Conservation (phyloP, 2,888 invertebrate genomes). For the Tyria jacobaeae region DNA sequence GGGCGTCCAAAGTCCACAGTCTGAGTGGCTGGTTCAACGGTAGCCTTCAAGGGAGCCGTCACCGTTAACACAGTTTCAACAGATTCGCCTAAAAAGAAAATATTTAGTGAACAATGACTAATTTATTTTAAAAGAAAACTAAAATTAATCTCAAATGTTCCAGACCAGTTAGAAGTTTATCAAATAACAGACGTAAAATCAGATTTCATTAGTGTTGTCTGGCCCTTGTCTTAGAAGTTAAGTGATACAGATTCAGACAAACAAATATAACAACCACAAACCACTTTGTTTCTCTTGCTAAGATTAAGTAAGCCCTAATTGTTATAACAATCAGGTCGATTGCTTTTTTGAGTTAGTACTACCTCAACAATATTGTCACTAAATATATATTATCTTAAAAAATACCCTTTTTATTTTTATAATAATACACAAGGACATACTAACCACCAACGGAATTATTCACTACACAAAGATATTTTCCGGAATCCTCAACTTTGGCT, state of each 20-base stretch:
- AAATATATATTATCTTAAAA: too few species aligned
- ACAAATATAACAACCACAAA: too few species aligned
- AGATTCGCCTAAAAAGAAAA: constrained; percentile 88
- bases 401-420: too few species aligned
- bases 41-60: constrained; percentile 95
- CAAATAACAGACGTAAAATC: too few species aligned
- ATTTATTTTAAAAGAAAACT: not conserved
- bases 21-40: constrained; percentile 96
- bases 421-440: constrained; percentile 31
- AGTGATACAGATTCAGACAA: too few species aligned
- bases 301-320: too few species aligned
- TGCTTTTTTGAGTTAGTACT: not conserved
- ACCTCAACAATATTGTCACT: not conserved
- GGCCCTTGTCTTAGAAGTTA: too few species aligned
- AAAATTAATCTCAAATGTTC: not conserved
- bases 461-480: constrained; percentile 97
- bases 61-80: constrained; percentile 97
- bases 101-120: not conserved
- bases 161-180: not conserved
- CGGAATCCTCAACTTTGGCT: constrained; percentile 96
- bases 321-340: too few species aligned
- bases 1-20: constrained; percentile 97
- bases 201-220: too few species aligned
- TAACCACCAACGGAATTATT: constrained; percentile 96
- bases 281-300: too few species aligned